A percentile compares a stretch with the other conserved stretches of the same genome.
Conservation (phyloP, 2,888 invertebrate genomes). For the Pterostichus niger region DNA sequence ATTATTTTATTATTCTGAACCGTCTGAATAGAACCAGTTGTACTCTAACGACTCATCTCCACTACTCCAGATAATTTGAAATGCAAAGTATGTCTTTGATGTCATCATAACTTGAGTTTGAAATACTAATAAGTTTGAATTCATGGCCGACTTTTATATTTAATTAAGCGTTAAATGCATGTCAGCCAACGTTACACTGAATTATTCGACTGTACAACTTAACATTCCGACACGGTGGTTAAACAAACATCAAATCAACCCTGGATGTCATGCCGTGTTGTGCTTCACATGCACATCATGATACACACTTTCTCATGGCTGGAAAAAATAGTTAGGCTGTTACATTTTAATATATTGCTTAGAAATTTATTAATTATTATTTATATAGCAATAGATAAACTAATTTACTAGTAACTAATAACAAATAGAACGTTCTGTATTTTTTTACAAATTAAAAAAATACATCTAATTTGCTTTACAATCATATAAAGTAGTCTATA, state of each 20-base stretch:
- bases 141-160: constrained; percentile 29
- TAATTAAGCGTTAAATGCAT: constrained; percentile 49
- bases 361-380: too few species aligned
- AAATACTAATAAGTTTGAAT: constrained; percentile 41
- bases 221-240: constrained; percentile 53
- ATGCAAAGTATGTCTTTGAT: constrained; percentile 32
- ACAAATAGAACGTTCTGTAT: too few species aligned
- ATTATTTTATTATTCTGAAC: too few species aligned
- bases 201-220: constrained; percentile 18
- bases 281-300: neutral
- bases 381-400: too few species aligned
- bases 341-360: too few species aligned
- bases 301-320: neutral
- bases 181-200: constrained; percentile 40
- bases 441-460: too few species aligned
- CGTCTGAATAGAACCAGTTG: too few species aligned
- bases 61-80: neutral
- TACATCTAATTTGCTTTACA: too few species aligned
- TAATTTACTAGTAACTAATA: too few species aligned
- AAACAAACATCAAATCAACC: constrained; percentile 41
- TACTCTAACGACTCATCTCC: too few species aligned
- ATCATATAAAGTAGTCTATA: too few species aligned
- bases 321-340: too few species aligned
- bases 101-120: constrained; percentile 33
- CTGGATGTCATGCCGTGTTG: constrained; percentile 23